Percentiles rank a stretch among this genome's conserved stretches.
phyloP scores from a whole-genome alignment of 2,888 invertebrate genomes.

The Boloria selene region DNA sequence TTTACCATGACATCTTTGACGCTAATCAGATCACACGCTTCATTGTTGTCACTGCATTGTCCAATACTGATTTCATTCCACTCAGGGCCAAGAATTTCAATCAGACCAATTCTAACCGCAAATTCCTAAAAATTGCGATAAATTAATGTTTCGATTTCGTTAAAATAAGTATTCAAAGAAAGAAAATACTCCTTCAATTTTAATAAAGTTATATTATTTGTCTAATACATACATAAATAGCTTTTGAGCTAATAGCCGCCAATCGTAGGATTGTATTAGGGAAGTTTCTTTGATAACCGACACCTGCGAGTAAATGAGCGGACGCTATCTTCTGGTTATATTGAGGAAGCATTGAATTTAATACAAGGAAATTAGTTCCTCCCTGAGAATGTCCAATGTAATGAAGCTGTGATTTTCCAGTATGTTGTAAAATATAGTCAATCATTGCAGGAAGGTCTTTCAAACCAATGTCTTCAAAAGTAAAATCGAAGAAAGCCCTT shows the following conservation, averaged over 20 bases:
- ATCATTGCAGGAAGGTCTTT: conserved; percentile 65
- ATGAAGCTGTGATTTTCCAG: conserved; percentile 56
- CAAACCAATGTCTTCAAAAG: conserved; percentile 65
- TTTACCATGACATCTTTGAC: conserved; percentile 27
- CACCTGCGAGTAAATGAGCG: conserved; percentile 62
- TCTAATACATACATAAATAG: conserved; percentile 58
- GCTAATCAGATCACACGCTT: conserved; percentile 15
- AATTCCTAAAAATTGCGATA: conserved; percentile 21
- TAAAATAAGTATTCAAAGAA: too few relatives aligned
- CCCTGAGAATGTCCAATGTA: conserved; percentile 74
- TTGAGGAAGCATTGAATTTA: conserved; percentile 57
- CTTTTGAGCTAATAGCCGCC: conserved; percentile 48
- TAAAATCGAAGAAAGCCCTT: conserved; percentile 61
- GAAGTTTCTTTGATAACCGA: conserved; percentile 59
- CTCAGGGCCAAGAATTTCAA: conserved; percentile 33
- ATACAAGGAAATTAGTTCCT: conserved; percentile 59
- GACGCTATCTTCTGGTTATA: conserved; percentile 62
- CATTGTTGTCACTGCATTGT: conserved; percentile 7
- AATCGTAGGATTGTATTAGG: conserved; percentile 46
- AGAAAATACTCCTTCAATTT: background rate
- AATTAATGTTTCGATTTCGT: background rate
- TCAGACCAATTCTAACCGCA: conserved; percentile 25
- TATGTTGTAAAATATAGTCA: conserved; percentile 55
- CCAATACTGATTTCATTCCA: background rate
- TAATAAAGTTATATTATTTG: background rate